These are phyloP conservation scores for Platysteira castanea DNA, from an alignment of 2,113 vertebrate species.

Conservation along the genomic window DNA sequence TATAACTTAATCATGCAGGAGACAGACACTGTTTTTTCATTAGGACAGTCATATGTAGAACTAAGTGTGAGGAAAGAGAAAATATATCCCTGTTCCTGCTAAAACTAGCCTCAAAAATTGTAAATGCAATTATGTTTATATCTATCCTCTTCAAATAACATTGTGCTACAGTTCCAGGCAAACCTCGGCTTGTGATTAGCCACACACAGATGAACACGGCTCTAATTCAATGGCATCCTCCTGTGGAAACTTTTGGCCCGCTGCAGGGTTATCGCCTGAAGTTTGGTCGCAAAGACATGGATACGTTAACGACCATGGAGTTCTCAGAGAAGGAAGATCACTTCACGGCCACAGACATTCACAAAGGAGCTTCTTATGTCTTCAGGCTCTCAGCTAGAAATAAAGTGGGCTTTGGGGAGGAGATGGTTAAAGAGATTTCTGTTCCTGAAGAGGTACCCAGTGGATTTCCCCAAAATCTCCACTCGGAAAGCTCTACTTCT, in stretches of 20 bases:
- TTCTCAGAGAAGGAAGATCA: constrained; percentile 96
- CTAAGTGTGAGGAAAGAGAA: background rate
- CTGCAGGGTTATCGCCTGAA: constrained; percentile 93
- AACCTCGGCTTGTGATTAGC: constrained; percentile 93
- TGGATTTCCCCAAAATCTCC: constrained; percentile 93
- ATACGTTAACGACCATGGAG: constrained; percentile 86
- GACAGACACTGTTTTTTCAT: background rate
- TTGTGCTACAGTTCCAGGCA: constrained; percentile 89
- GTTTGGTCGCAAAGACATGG: constrained; percentile 92
- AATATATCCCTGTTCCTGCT: background rate
- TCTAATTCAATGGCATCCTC: constrained; percentile 96
- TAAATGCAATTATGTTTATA: background rate
- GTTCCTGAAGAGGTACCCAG: constrained; percentile 90
- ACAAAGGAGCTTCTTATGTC: constrained; percentile 92
- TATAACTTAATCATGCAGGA: background rate
- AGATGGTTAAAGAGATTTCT: constrained; percentile 93
- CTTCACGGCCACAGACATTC: constrained; percentile 96
- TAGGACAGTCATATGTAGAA: background rate
- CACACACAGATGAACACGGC: constrained; percentile 98
- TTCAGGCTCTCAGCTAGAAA: constrained; percentile 95
- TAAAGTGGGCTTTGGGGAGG: constrained; percentile 97
- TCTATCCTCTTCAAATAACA: constrained; percentile 22
- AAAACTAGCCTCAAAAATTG: background rate
- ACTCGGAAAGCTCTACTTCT: constrained; percentile 87
- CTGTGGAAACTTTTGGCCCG: constrained; percentile 86